Conservation (phyloP, 2,888 invertebrate species). For the Synergus japonicus region DNA sequence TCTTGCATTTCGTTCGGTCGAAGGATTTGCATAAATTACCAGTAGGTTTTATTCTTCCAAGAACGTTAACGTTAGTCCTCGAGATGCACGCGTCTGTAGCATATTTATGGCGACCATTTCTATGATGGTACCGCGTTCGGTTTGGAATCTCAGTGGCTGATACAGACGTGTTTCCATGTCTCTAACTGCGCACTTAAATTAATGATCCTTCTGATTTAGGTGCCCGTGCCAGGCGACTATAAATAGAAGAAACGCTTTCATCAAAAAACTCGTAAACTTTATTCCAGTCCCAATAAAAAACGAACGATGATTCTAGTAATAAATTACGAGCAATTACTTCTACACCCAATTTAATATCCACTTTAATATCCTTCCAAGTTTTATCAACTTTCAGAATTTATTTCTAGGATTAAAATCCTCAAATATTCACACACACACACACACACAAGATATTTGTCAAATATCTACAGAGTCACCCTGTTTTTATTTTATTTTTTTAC, state of each 20-base stretch:
- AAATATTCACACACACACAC: background rate
- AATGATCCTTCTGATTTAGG: slow-evolving; percentile 37
- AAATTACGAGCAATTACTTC: slow-evolving; percentile 17
- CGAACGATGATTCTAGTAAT: slow-evolving; percentile 1
- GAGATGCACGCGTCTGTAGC: slow-evolving; percentile 61
- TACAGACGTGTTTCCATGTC: slow-evolving; percentile 35
- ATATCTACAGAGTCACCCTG: background rate
- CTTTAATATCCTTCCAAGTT: slow-evolving; percentile 3
- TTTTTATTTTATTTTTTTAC: background rate
- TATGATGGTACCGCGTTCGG: slow-evolving; percentile 61
- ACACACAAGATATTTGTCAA: background rate
- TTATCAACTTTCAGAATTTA: slow-evolving; percentile 8
- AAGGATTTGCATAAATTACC: slow-evolving; percentile 76
- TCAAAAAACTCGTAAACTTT: slow-evolving; percentile 37
- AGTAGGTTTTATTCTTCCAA: slow-evolving; percentile 76
- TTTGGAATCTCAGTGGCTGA: slow-evolving; percentile 59
- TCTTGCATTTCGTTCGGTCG: slow-evolving; percentile 56
- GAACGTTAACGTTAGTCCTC: slow-evolving; percentile 70
- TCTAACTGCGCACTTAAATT: slow-evolving; percentile 41
- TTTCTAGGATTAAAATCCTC: background rate
- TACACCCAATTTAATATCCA: slow-evolving; percentile 10
- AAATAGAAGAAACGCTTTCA: slow-evolving; percentile 33
- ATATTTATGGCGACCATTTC: slow-evolving; percentile 66
- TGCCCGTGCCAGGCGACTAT: slow-evolving; percentile 34
- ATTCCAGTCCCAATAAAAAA: slow-evolving; percentile 3